phyloP scores from a whole-genome alignment of 2,888 invertebrate genomes.

The Chirona hameri region DNA sequence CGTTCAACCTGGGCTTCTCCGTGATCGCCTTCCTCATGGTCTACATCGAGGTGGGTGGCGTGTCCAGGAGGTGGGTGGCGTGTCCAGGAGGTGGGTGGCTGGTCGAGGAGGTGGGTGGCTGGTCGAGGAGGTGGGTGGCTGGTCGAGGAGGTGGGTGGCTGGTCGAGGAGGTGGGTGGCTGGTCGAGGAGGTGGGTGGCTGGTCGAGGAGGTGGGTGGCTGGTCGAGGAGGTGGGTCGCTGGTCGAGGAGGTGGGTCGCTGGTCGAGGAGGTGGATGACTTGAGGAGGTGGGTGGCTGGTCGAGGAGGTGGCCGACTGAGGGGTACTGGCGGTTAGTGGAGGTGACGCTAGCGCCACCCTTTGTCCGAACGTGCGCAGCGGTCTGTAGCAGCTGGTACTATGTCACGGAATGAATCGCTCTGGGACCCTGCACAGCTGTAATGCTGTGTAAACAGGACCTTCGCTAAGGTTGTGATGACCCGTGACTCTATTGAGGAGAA shows the following conservation, averaged over 20 bases:
- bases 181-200: background rate
- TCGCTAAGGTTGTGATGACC: too few species aligned
- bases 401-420: too few species aligned
- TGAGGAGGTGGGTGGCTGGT: background rate
- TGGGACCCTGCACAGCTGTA: too few species aligned
- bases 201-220: background rate
- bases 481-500: too few species aligned
- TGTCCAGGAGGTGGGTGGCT: background rate
- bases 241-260: background rate
- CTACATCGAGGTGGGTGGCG: background rate
- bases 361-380: too few species aligned
- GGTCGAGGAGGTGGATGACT: background rate
- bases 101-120: background rate
- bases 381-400: too few species aligned
- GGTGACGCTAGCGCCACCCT: too few species aligned
- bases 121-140: background rate
- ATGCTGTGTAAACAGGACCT: too few species aligned
- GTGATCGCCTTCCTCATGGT: slow-evolving; percentile 30
- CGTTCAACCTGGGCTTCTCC: slow-evolving; percentile 35
- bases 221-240: background rate
- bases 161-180: background rate
- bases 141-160: background rate
- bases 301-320: background rate
- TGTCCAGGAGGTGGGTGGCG: background rate
- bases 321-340: background rate